Conservation (phyloP, 2,113 vertebrate genomes). For the Cyrtonyx montezumae region DNA sequence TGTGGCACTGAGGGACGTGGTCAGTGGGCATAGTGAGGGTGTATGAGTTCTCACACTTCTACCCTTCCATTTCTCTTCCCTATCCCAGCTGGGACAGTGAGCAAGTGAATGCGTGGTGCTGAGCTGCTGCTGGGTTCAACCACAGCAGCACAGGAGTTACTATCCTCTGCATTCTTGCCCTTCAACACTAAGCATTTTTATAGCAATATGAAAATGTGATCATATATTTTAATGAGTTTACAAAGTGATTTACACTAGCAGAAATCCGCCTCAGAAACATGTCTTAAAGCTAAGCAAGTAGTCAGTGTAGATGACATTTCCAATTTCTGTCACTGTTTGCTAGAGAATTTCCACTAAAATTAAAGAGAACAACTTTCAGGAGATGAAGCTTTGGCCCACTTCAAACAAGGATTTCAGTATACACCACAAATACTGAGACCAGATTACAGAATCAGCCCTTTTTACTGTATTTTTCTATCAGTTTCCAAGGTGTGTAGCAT, state of each 20-base stretch:
- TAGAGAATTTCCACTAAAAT: neutral
- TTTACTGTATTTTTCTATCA: accelerated
- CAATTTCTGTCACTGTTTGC: neutral
- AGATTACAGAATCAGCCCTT: neutral
- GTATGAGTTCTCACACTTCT: neutral
- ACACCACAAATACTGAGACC: neutral
- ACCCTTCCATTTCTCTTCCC: neutral
- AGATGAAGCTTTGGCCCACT: accelerated
- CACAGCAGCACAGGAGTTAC: neutral
- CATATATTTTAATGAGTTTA: neutral
- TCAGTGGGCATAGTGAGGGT: too few species aligned
- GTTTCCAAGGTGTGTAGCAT: neutral
- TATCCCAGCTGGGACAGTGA: neutral
- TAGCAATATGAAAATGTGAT: neutral
- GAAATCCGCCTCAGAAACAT: neutral
- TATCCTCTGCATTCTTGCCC: neutral
- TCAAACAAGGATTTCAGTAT: neutral
- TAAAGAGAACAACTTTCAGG: neutral
- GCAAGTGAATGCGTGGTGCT: neutral
- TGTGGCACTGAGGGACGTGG: too few species aligned
- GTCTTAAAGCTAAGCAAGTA: neutral
- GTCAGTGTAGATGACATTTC: neutral
- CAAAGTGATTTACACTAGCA: neutral
- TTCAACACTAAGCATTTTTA: neutral
- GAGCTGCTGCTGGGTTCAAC: neutral